Base-by-base conservation (phyloP, 2,113 vertebrate genomes). In the Smithornis capensis region DNA sequence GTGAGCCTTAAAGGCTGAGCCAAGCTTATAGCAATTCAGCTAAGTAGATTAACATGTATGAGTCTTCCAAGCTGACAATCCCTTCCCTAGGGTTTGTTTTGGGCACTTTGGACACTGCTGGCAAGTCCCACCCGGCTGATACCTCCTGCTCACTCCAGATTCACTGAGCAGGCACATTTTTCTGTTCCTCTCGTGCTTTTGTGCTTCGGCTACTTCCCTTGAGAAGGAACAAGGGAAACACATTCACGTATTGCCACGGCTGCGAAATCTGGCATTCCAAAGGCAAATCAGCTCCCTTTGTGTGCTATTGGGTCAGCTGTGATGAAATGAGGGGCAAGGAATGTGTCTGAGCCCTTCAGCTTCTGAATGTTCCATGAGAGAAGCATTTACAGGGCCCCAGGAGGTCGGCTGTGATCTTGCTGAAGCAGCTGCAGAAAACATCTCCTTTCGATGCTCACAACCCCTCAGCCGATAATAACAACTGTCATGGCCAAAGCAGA, bases 231-330 rank as follows among this genome's bases (percentile, higher is more conserved):
- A 56, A 87, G 77, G 64, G 49, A 69, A 91, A 38, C n/a, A 22
- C 18, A 64, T 59, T 70, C 69, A 44, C 1, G 0, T 44, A 76
- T 62, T 56, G 14, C 83, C 42, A 55, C 76, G 47, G 83, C 50
- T 93, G 86, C 71, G 74, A 92, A 86, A 53, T 9, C 37, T 27
- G 82, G 33, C 57, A 62, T 95, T 85, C 74, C 31, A 40, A 85
- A 76, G 71, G 88, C 37, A 85, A 79, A 79, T 45, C 67, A 35
- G 31, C 55, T 82, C 78, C 87, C 67, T 89, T 79, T 91, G 84
- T 79, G 10, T 62, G 67, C 65, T 83, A 31, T 28, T 80, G 85
- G 87, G 87, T 87, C 84, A 89, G 84, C 67, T 64, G 88, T 22
- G 82, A 71, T 69, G 70, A 57, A 85, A 56, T 4, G 60, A 83